A percentile compares a stretch with the other conserved stretches of the same genome.
phyloP scores from a whole-genome alignment of 2,797 vertebrate species.

The Pachyuromys duprasi region DNA sequence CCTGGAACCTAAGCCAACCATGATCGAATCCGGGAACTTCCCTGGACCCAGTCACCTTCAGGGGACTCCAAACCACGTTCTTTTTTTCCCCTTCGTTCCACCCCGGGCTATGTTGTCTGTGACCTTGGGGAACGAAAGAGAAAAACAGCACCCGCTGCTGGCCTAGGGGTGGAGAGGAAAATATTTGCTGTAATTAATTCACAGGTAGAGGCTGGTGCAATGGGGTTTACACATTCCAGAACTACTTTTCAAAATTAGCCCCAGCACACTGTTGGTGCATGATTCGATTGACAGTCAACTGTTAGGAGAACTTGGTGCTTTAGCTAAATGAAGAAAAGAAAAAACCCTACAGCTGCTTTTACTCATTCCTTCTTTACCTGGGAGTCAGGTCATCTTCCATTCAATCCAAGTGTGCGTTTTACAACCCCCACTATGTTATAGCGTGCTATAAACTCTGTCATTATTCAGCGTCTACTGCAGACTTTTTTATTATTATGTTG shows the following conservation, averaged over 20 bases:
- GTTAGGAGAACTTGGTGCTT: background rate
- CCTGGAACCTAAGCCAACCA: background rate
- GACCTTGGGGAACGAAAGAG: background rate
- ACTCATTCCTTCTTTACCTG: background rate
- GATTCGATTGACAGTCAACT: background rate
- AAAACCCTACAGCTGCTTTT: background rate
- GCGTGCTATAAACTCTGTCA: background rate
- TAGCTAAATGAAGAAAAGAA: background rate
- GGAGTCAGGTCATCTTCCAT: slow-evolving; percentile 3
- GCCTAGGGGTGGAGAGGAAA: background rate
- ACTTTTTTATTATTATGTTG: background rate
- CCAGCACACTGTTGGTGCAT: background rate
- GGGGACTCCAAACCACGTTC: background rate
- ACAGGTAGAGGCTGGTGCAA: background rate
- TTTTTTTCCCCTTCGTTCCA: too few species aligned
- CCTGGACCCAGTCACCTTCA: background rate
- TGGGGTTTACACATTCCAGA: background rate
- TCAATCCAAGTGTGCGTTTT: background rate
- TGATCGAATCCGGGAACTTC: background rate
- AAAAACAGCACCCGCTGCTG: background rate
- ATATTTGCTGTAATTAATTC: background rate
- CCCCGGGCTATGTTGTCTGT: background rate
- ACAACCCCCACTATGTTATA: background rate
- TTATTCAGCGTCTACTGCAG: background rate
- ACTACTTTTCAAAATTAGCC: background rate